These are phyloP conservation scores for Empidonax traillii DNA, from an alignment of 2,113 vertebrate genomes.

Conservation along the genomic window DNA sequence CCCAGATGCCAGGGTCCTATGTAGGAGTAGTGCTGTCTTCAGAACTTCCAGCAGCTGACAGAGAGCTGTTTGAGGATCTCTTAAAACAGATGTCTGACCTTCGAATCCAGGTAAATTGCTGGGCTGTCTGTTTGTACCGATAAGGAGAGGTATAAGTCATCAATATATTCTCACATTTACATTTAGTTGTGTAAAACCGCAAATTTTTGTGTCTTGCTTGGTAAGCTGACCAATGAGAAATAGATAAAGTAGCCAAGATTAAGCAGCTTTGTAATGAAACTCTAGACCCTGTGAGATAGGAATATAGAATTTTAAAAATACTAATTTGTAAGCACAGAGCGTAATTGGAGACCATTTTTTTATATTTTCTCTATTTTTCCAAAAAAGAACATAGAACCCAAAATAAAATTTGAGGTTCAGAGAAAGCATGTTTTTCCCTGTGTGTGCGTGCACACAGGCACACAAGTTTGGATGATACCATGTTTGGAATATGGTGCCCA, in stretches of 20 bases:
- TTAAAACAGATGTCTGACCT: constrained; percentile 93
- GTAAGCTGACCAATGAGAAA: background rate
- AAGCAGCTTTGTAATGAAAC: background rate
- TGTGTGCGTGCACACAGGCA: background rate
- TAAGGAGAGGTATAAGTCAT: background rate
- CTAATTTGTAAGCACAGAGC: background rate
- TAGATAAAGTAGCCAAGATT: background rate
- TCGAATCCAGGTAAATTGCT: constrained; percentile 85
- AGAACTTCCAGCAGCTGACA: constrained; percentile 84
- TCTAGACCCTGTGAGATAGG: background rate
- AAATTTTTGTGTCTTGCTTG: background rate
- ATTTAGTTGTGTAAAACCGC: background rate
- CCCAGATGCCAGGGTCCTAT: constrained; percentile 84
- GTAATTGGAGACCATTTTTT: background rate
- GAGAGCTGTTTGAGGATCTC: constrained; percentile 87
- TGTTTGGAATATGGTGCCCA: background rate
- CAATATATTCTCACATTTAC: background rate
- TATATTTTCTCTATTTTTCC: background rate
- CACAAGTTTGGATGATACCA: background rate
- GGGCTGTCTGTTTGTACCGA: background rate
- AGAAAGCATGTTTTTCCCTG: background rate
- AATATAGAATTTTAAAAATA: background rate
- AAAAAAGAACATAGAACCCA: background rate
- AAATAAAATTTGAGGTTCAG: background rate
- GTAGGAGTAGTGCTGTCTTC: constrained; percentile 94